phyloP scores from a whole-genome alignment of 2,888 invertebrate species.

The Tachina grossa region DNA sequence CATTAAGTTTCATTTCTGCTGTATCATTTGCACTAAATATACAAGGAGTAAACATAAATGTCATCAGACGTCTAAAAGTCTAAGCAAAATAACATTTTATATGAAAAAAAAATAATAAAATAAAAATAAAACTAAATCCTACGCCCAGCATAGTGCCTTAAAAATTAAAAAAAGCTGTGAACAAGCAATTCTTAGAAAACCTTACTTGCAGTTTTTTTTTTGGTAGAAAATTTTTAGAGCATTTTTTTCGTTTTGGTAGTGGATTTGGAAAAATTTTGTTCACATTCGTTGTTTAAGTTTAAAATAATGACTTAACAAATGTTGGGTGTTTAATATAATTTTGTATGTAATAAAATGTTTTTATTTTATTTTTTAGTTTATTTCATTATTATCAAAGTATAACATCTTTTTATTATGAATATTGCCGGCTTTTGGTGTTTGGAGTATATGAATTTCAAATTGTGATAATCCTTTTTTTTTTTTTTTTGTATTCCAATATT shows the following conservation, averaged over 20 bases:
- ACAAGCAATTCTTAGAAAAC: slow-evolving; percentile 65
- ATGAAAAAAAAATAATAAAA: not conserved
- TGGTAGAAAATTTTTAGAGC: slow-evolving; percentile 21
- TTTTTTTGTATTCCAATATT: slow-evolving; percentile 10
- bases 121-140: slow-evolving; percentile 30
- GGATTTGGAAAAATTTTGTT: slow-evolving; percentile 22
- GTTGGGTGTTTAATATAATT: slow-evolving; percentile 17
- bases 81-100: slow-evolving; percentile 25
- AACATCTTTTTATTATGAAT: slow-evolving; percentile 69
- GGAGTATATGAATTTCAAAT: slow-evolving; percentile 68
- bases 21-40: slow-evolving; percentile 53
- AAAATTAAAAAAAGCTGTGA: slow-evolving; percentile 44
- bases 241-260: slow-evolving; percentile 8
- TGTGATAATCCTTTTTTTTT: slow-evolving; percentile 47
- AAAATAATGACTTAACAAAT: slow-evolving; percentile 51
- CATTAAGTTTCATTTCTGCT: slow-evolving; percentile 45
- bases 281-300: slow-evolving; percentile 9
- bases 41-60: slow-evolving; percentile 57
- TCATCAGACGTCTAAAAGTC: slow-evolving; percentile 70
- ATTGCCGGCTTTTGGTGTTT: slow-evolving; percentile 47
- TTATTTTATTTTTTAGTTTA: slow-evolving; percentile 17
- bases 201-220: slow-evolving; percentile 70
- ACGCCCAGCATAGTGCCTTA: slow-evolving; percentile 34
- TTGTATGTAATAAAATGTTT: slow-evolving; percentile 16
- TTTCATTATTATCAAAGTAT: slow-evolving; percentile 67